Evolutionary conservation across 1,140 invertebrate species (phyloP).

Genomic region (Homarus americanus): DNA sequence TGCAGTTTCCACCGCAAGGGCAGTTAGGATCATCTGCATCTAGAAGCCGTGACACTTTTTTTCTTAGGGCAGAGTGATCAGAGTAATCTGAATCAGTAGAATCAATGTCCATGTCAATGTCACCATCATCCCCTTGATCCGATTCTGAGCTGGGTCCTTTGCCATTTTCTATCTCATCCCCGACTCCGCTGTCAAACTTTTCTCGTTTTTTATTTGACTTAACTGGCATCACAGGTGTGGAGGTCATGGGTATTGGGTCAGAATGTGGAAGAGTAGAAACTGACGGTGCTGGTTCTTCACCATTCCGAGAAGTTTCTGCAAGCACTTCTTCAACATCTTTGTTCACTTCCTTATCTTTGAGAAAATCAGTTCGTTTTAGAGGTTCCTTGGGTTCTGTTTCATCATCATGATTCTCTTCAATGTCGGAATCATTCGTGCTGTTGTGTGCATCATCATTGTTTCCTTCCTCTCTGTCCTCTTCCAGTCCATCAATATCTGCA

Average conservation of each 20-base stretch:
- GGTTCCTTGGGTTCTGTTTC: not conserved
- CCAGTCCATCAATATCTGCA: constrained; percentile 34
- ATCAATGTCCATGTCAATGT: constrained; percentile 59
- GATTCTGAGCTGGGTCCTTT: constrained; percentile 64
- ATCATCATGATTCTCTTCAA: not conserved
- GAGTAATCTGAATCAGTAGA: constrained; percentile 62
- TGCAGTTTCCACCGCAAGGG: constrained; percentile 41
- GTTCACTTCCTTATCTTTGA: constrained; percentile 11
- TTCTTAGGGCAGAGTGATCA: constrained; percentile 47
- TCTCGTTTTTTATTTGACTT: constrained; percentile 61
- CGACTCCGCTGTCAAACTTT: constrained; percentile 66
- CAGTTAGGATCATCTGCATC: constrained; percentile 56
- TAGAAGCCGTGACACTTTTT: constrained; percentile 36
- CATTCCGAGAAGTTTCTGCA: not conserved
- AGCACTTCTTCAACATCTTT: constrained; percentile 15
- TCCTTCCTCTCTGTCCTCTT: constrained; percentile 32
- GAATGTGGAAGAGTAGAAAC: constrained; percentile 42
- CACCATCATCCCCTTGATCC: constrained; percentile 55
- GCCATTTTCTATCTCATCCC: constrained; percentile 64
- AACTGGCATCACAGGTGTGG: constrained; percentile 28
- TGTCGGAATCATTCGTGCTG: not conserved
- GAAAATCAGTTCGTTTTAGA: not conserved
- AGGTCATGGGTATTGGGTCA: constrained; percentile 46
- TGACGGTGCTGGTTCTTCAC: constrained; percentile 4
- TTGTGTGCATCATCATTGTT: constrained; percentile 3